Base-by-base conservation (phyloP, 2,113 vertebrate genomes). In the Perccottus glenii region DNA sequence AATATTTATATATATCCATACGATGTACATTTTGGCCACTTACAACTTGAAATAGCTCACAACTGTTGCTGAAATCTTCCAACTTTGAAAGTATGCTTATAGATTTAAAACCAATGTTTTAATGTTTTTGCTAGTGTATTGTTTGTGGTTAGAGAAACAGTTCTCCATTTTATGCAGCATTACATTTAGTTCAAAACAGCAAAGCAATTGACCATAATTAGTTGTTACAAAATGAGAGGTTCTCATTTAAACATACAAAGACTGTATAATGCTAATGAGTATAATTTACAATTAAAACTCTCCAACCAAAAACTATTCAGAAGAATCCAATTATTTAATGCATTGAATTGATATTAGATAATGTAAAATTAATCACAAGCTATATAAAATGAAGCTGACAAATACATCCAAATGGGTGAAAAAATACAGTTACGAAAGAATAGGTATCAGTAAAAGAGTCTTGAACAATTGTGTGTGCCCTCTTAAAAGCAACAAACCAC, bases 401-500 rank as follows among this genome's bases (percentile, higher is more conserved):
- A 27, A 27, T 27, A 27, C 19, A 1, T 27, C 1, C 19, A 27
- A 27, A 27, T 27, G 19, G 19, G 3, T 27, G 19, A 27, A 27
- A 27, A 2, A 27, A 27, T 27, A 27, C 19, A 27, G 19, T 27
- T 27, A 27, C 3, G 14, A 51, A 7, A 49, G 61, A 64, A 64
- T 58, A 15, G 33, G 38, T n/a, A 69, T 58, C 14, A 58, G 48
- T 32, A 67, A 53, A 4, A 42, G 69, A 33, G 61, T 11, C 68
- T 47, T 15, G 64, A 43, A 73, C 49, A 43, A 46, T 5, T 6
- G 52, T 43, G 47, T 62, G 36, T 76, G 27, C 68, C 47, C 44
- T 74, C 44, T 64, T 72, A 80, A 51, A 46, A 68, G 49, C 63
- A 50, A 38, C 8, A 15, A n/a, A 82, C 69, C 77, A 81, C 70